A percentile compares a stretch with the other conserved stretches of the same genome.
These are phyloP conservation scores for Leptodactylus fallax DNA, from an alignment of 2,797 vertebrate genomes.

Conservation along the genomic window DNA sequence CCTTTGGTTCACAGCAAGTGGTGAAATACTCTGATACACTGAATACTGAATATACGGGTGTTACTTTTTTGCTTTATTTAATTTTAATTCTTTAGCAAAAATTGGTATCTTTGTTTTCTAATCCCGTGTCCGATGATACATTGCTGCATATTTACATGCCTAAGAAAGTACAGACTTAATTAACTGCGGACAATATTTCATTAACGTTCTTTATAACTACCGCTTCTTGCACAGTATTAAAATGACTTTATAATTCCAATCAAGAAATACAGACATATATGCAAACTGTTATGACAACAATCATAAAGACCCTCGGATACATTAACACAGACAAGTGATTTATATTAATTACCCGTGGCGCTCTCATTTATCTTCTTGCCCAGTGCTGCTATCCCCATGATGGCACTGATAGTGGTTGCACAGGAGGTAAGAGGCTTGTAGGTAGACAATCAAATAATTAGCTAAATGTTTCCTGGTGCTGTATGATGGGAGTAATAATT, in stretches of 20 bases:
- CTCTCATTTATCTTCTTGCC: constrained; percentile 47
- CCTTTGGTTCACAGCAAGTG: no score
- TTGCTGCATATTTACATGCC: constrained; percentile 2
- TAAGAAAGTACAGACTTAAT: constrained; percentile 13
- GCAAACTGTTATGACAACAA: constrained; percentile 54
- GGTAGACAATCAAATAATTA: constrained; percentile 61
- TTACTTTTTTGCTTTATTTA: constrained; percentile 9
- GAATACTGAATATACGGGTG: background rate
- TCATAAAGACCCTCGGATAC: constrained; percentile 27
- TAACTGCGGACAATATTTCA: constrained; percentile 14
- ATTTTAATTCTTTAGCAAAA: background rate
- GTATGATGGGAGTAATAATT: constrained; percentile 53
- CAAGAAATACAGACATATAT: constrained; percentile 39
- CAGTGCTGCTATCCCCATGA: constrained; percentile 45
- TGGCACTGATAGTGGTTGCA: constrained; percentile 51
- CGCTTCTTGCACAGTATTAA: constrained; percentile 8
- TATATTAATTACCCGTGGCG: constrained; percentile 55
- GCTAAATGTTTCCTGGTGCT: constrained; percentile 57
- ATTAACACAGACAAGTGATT: constrained; percentile 54
- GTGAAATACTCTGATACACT: background rate
- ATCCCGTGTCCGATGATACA: background rate
- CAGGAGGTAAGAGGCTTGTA: constrained; percentile 57
- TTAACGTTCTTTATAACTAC: constrained; percentile 23
- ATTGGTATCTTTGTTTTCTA: constrained; percentile 28
- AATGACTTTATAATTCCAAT: constrained; percentile 38